Conservation (phyloP, 2,113 vertebrate genomes). For the Cyprinus carpio region DNA sequence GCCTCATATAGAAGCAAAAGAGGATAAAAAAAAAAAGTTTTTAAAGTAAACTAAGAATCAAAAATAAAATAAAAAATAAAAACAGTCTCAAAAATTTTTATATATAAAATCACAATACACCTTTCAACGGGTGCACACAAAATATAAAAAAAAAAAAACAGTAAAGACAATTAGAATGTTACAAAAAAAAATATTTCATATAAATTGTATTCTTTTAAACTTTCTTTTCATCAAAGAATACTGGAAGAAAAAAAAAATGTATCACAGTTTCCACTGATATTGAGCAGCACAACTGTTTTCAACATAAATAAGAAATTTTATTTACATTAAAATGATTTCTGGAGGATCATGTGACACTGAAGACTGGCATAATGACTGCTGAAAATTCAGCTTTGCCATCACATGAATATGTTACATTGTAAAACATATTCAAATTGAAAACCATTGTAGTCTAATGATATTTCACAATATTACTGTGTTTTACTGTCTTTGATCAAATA, state of each 20-base stretch:
- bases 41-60: not conserved
- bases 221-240: not conserved
- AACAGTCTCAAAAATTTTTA: not conserved
- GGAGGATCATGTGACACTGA: not conserved
- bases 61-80: not conserved
- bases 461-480: not conserved
- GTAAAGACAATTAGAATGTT: not conserved
- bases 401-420: not conserved
- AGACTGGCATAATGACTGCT: not conserved
- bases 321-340: not conserved
- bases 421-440: no score
- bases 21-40: no score
- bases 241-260: not conserved
- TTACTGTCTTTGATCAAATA: not conserved
- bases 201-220: not conserved
- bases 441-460: no score
- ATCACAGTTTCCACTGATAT: not conserved
- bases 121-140: not conserved
- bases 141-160: not conserved
- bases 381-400: no score
- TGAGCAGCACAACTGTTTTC: not conserved
- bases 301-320: not conserved
- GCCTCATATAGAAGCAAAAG: no score
- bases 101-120: not conserved
- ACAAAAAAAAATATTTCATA: not conserved